Evolutionary conservation across 1,140 invertebrate genomes (phyloP), one percentile per base, ranked within the genome.

Genomic region (Temnothorax nylanderi): DNA sequence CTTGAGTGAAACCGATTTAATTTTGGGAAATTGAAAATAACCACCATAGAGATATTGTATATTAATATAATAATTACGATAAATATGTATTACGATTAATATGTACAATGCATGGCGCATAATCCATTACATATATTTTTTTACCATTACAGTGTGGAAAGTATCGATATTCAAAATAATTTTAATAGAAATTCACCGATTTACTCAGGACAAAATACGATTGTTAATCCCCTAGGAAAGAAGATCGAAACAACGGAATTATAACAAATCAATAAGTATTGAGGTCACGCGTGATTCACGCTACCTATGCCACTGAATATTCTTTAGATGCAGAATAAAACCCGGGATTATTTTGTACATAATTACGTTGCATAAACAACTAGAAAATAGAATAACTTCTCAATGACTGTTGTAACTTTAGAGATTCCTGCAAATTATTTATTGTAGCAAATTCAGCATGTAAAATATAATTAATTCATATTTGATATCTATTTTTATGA

Each of bases 171-270:
- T 47, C 92, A 93, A 85, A 96, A 95, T 74, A 95, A 95, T 64
- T 92, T 94, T 51, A 94, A 93, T 76, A 92, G 94, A 72, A 93
- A 95, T 88, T 95, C 96, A 44, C 95, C 96, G n/a, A 91, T 96
- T 10, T 95, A 94, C 85, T 94, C 95, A 58, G 94, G 94, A 91
- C 95, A 96, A 80, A 95, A 95, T 76, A 87, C 95, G 16, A 93
- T 95, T 18, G 96, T 96, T 85, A 96, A 96, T 88, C 94, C 96
- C 26, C 94, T 97, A 51, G 96, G 97, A 13, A 97, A 98, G 93
- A 98, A 98, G 95, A 96, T 98, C 91, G 98, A 98, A 95, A 98
- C 98, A 62, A 98, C 98, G 11, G 98, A 98, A 95, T 95, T 98
- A 91, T 97, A 95, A 88, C 5, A 37, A 41, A 87, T 76, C 47